Percentiles rank a stretch among this genome's conserved stretches.
Conservation (phyloP, 1,140 invertebrate species). For the Lepidurus packardi region DNA sequence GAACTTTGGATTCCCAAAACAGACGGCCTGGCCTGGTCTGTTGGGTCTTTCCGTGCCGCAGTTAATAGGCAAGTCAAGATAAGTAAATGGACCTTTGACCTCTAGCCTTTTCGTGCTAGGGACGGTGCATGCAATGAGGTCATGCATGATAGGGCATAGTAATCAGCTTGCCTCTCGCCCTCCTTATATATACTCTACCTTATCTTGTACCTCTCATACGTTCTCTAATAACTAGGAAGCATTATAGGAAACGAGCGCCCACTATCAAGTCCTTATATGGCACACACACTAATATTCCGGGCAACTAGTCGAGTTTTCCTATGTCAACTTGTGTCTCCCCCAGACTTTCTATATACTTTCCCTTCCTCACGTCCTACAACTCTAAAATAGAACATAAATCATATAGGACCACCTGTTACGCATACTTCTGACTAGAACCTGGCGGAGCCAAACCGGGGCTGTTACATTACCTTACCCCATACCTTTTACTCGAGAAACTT, state of each 20-base stretch:
- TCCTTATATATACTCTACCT: not conserved
- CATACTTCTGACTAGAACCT: not conserved
- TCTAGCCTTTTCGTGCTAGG: constrained; percentile 9
- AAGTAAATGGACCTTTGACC: not conserved
- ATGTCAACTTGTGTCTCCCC: not conserved
- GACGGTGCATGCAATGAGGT: constrained; percentile 8
- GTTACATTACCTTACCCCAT: not conserved
- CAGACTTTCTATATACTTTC: not conserved
- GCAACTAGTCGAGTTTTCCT: not conserved
- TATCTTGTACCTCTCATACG: constrained; percentile 3
- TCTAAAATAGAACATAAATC: not conserved
- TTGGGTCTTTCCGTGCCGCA: not conserved
- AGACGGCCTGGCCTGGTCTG: not conserved
- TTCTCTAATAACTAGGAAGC: not conserved
- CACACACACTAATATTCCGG: too few relatives aligned
- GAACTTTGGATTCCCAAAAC: not conserved
- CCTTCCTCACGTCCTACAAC: not conserved
- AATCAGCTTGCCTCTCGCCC: not conserved
- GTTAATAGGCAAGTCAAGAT: not conserved
- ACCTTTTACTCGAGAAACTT: too few relatives aligned
- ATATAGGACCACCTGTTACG: not conserved
- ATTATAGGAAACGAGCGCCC: not conserved
- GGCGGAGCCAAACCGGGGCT: not conserved
- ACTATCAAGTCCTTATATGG: not conserved
- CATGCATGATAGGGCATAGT: constrained; percentile 8